Evolutionary conservation across 2,888 invertebrate genomes (phyloP), one percentile per base, ranked within the genome.

Genomic region (Synanthedon vespiformis): DNA sequence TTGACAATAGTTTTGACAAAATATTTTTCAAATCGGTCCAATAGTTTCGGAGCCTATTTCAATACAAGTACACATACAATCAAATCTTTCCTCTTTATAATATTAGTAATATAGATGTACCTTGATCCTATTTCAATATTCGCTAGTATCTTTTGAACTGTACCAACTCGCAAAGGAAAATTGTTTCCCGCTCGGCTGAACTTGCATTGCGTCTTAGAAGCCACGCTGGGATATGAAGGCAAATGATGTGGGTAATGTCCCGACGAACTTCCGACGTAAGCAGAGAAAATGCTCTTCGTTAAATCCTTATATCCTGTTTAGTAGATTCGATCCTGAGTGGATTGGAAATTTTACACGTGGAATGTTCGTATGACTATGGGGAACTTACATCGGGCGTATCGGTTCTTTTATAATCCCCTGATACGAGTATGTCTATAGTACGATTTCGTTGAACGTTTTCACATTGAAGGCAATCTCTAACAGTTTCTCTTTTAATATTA

Each of bases 151-250:
- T 44, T 44, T 2, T 44, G 13, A 14, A 44, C 6, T 48, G 48
- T 18, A 22, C 48, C 48, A 22, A 16, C 57, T 57, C 59, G 56
- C 55, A 54, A 56, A 58, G 59, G 61, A 61, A 63, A 61, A 63
- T 63, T 63, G 61, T 61, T 63, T 63, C 51, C 55, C 58, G 61
- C 60, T 59, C 57, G 57, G 60, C 56, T 63, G 62, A 61, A 58
- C 58, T 56, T 61, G 61, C 62, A 63, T 63, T 61, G 62, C 60
- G 58, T 63, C 61, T 59, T 56, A 59, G 58, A 57, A 61, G 57
- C 58, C 56, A 44, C 44, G 44, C 54, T 56, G 59, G 61, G 61
- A 61, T 58, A 61, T 62, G 62, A 61, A 61, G 57, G 63, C 60
- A 62, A 63, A 64, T 62, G 64, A 61, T 58, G 61, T 62, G 59